Conservation (phyloP, 2,113 vertebrate species). For the Chaenogobius annularis region DNA sequence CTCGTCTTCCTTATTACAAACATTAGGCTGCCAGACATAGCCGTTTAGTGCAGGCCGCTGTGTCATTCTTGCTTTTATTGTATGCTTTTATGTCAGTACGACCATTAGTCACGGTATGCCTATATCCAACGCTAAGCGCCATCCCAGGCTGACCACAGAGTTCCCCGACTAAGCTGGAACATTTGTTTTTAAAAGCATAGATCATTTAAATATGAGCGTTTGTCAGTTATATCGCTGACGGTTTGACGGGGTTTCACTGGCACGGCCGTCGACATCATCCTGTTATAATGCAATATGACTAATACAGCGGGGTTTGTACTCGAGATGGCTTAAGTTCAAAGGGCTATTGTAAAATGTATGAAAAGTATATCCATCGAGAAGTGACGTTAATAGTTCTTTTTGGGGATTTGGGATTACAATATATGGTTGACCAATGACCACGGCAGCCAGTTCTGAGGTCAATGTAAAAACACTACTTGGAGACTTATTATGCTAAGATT, state of each 20-base stretch:
- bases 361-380: neutral
- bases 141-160: slow-evolving; percentile 4
- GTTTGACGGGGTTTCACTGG: neutral
- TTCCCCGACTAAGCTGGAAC: neutral
- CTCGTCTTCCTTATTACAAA: slow-evolving; percentile 44
- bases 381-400: no score
- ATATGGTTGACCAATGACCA: no score
- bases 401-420: no score
- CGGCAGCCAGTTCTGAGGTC: no score
- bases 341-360: neutral
- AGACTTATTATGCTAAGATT: no score
- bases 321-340: neutral
- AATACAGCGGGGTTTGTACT: neutral
- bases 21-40: slow-evolving; percentile 15
- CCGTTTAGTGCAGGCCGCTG: slow-evolving; percentile 16
- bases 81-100: slow-evolving; percentile 12
- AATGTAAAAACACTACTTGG: no score
- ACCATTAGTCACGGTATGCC: slow-evolving; percentile 7
- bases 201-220: slow-evolving; percentile 4
- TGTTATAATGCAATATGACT: neutral
- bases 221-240: neutral
- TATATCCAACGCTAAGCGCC: neutral
- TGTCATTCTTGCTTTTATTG: slow-evolving; percentile 31
- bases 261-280: neutral
- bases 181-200: slow-evolving; percentile 12